Base-by-base conservation (phyloP, 2,113 vertebrate species). In the Oenanthe melanoleuca region DNA sequence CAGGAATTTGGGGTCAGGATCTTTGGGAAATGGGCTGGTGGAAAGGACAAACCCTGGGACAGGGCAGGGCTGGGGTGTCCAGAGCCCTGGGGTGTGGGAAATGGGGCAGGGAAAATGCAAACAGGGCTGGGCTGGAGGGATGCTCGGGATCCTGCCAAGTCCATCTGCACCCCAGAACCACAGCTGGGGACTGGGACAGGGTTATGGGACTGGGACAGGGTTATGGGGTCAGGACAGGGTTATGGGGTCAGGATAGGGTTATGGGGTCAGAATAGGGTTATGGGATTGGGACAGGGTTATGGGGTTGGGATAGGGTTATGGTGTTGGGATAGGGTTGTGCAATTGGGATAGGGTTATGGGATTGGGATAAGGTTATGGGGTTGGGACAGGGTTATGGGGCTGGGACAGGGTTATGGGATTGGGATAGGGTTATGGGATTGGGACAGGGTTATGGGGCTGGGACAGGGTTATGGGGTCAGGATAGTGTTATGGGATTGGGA, bases 291-390 rank as follows among this genome's bases (percentile, higher is more conserved):
- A 28, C 31, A 14, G 24, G 15, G 26, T 8, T 38, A 13, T 24
- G 7, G 49, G 44, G 9, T 44, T 4, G 18, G 44, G 44, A 19
- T 44, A 44, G 44, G 44, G 44, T 44, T 44, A 44, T 44, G 44
- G 44, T 18, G 19, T 44, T 19, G 16, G 42, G 42, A 44, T 4
- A 45, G 23, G 12, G 44, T 3, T 33, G 4, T 16, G 7, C n/a
- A n/a, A 5, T 3, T 13, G 22, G 53, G 71, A 2, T 14, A 45
- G 18, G 1, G 8, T 1, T 60, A 3, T 9, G 3, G 20, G 24
- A 3, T 1, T 3, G 12, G 26, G 34, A 3, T 2, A 70, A 9
- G 2, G 33, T 5, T 49, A 11, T 28, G 4, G 83, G n/a, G 20
- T 11, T 31, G 44, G 52, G 31, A 26, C 7, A 20, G 26, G 8